Base-by-base conservation (phyloP, 2,113 vertebrate genomes). In the Cinclus cinclus region DNA sequence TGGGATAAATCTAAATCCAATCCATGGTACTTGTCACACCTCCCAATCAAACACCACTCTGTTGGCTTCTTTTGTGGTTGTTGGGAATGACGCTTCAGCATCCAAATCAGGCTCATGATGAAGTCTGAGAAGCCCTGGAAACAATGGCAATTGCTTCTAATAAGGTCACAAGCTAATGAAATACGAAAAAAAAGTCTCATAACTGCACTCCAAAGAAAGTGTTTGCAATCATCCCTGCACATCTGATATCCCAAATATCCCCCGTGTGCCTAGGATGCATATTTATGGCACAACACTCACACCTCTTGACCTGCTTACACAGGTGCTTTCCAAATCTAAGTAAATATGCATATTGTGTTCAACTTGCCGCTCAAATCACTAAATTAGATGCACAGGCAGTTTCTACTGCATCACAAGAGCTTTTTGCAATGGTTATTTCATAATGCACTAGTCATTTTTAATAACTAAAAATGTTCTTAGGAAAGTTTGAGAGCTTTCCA, bases 251-350 rank as follows among this genome's bases (percentile, higher is more conserved):
- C 69, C 79, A 92, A 89, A 83, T 52, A 65, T 46, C 31, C 46
- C 83, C 75, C 33, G 3, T 35, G 76, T 89, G 88, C 89, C 88
- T 28, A 24, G 35, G 50, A 70, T 21, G 3, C 25, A 41, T 52
- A 44, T 85, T 70, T 92, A 78, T 92, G 94, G 87, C 65, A 87
- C 82, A 90, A 49, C 33, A 67, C 59, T 87, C 33, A 21, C 69
- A 81, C 22, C 85, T 59, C 83, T 92, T 58, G 52, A 76, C 73
- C 89, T 92, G 80, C 83, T 82, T 79, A 68, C 91, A 90, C 76
- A 85, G 91, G 78, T 94, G 91, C 75, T 95, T 96, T 91, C 92
- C 49, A 95, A 87, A 49, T 39, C 68, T 75, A 90, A 95, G 69
- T 71, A 94, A 96, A 88, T 81, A 83, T 50, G 58, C 95, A 90